Evolutionary conservation across 2,797 vertebrate species (phyloP).

Genomic region (Tympanoctomys barrerae): DNA sequence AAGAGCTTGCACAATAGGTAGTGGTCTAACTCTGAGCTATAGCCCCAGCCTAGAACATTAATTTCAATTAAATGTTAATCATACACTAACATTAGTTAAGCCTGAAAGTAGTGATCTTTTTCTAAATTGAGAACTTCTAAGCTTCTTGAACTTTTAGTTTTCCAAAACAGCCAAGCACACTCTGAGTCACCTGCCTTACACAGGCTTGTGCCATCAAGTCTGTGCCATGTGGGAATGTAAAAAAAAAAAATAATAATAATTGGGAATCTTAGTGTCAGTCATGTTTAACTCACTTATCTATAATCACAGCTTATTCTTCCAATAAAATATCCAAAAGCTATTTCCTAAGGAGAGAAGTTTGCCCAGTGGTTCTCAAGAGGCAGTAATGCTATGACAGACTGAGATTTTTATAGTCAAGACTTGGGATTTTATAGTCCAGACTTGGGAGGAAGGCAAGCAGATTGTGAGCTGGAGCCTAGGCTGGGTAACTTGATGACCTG

Average conservation of each 20-base stretch:
- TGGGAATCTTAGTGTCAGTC: slow-evolving; percentile 21
- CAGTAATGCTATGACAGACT: neutral
- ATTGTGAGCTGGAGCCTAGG: neutral
- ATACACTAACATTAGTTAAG: neutral
- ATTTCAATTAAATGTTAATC: slow-evolving; percentile 26
- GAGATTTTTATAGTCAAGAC: neutral
- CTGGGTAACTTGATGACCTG: neutral
- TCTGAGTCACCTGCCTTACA: neutral
- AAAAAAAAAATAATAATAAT: slow-evolving; percentile 7
- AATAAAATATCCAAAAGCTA: slow-evolving; percentile 28
- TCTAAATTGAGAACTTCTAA: slow-evolving; percentile 20
- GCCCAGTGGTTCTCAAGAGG: neutral
- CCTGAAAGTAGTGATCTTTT: slow-evolving; percentile 26
- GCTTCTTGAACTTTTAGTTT: slow-evolving; percentile 26
- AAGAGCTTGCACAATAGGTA: neutral
- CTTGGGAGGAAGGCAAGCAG: neutral
- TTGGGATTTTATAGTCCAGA: neutral
- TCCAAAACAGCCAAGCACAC: neutral
- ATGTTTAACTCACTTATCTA: neutral
- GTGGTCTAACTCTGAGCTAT: neutral
- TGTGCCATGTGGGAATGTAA: neutral
- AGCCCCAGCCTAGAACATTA: neutral
- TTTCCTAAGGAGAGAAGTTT: slow-evolving; percentile 19
- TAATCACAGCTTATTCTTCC: neutral
- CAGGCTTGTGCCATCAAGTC: neutral